phyloP scores from a whole-genome alignment of 2,113 vertebrate genomes.

The Stigmatopora argus region DNA sequence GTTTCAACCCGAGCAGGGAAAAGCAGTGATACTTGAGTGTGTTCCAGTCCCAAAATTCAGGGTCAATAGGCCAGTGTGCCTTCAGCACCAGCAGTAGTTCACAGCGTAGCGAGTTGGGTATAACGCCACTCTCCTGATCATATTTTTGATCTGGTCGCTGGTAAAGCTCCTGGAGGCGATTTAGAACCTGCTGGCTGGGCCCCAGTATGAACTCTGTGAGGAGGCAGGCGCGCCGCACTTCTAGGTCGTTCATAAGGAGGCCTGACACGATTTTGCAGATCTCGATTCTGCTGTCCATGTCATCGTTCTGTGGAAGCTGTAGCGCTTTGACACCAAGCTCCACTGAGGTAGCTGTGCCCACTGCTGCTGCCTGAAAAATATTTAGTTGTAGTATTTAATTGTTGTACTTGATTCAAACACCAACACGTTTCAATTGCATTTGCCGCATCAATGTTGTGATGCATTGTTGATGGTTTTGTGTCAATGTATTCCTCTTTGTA shows the following conservation, averaged over 20 bases:
- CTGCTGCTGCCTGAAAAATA: constrained; percentile 74
- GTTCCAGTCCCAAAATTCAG: constrained; percentile 99
- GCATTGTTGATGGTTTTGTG: neutral
- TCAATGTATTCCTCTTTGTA: neutral
- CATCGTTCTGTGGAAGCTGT: constrained; percentile 84
- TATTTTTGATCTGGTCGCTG: constrained; percentile 90
- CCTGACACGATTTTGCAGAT: constrained; percentile 90
- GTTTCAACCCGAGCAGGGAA: constrained; percentile 80
- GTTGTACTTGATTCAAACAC: too few species aligned
- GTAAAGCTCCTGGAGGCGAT: constrained; percentile 83
- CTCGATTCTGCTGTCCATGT: constrained; percentile 83
- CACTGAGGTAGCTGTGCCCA: constrained; percentile 82
- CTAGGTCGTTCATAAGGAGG: constrained; percentile 88
- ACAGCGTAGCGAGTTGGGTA: constrained; percentile 94
- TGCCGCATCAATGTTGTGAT: neutral
- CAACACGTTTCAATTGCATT: too few species aligned
- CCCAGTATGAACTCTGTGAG: constrained; percentile 92
- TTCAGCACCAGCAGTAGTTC: constrained; percentile 91
- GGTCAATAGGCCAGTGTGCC: constrained; percentile 95
- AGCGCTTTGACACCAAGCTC: constrained; percentile 92
- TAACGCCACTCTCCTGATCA: constrained; percentile 83
- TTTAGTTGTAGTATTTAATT: too few species aligned
- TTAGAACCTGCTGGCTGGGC: constrained; percentile 78
- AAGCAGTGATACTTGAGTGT: constrained; percentile 87
- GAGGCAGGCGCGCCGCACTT: constrained; percentile 90